A percentile compares a stretch with the other conserved stretches of the same genome.
phyloP scores from a whole-genome alignment of 1,140 invertebrate species.

The Aporrectodea caliginosa region DNA sequence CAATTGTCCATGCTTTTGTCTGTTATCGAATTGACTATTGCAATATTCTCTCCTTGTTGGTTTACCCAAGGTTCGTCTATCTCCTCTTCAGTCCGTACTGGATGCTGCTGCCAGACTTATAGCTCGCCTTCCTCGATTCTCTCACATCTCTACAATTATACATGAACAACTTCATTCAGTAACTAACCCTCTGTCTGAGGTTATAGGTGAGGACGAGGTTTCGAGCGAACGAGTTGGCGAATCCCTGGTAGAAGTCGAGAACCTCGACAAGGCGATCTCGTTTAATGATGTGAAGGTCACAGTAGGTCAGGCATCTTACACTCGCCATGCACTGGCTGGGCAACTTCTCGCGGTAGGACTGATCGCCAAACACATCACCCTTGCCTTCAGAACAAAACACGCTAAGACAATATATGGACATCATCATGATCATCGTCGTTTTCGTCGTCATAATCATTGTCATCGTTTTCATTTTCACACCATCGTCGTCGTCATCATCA shows the following conservation, averaged over 20 bases:
- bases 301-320: slow-evolving; percentile 96
- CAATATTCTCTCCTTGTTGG: neutral
- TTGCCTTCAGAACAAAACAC: slow-evolving; percentile 67
- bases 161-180: neutral
- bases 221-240: slow-evolving; percentile 96
- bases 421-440: too few species aligned
- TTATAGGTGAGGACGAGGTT: slow-evolving; percentile 98
- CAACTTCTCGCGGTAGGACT: slow-evolving; percentile 95
- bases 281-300: slow-evolving; percentile 98
- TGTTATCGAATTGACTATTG: too few species aligned
- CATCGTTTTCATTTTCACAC: too few species aligned
- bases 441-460: too few species aligned
- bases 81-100: too few species aligned
- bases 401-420: too few species aligned
- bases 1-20: too few species aligned
- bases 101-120: too few species aligned
- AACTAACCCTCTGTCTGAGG: slow-evolving; percentile 81
- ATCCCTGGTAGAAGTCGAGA: slow-evolving; percentile 98
- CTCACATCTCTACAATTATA: neutral
- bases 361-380: slow-evolving; percentile 98
- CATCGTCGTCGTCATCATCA: too few species aligned
- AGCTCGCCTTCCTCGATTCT: too few species aligned
- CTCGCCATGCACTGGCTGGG: slow-evolving; percentile 96
- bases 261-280: slow-evolving; percentile 81
- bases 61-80: too few species aligned